These are phyloP conservation scores for Drosophila simulans DNA, from an alignment of 1,140 invertebrate genomes.

Conservation along the genomic window DNA sequence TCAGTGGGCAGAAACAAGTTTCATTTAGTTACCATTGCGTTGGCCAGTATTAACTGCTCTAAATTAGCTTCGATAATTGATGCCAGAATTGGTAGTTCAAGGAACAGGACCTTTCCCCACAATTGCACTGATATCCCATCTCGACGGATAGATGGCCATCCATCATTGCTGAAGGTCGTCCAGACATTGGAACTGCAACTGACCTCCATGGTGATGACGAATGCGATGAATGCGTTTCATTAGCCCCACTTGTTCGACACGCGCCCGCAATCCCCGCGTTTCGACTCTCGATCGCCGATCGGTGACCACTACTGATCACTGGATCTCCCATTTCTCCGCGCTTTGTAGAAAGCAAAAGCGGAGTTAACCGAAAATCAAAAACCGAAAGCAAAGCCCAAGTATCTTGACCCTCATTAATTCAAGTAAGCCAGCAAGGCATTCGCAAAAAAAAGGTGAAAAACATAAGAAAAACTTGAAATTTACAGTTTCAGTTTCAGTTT, in stretches of 20 bases:
- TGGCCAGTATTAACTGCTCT: slow-evolving; percentile 40
- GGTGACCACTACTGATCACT: neutral
- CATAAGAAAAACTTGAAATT: slow-evolving; percentile 39
- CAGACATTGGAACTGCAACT: slow-evolving; percentile 11
- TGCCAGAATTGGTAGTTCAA: neutral
- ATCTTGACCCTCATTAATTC: slow-evolving; percentile 82
- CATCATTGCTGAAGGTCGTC: no score
- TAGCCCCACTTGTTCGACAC: slow-evolving; percentile 43
- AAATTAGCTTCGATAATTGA: slow-evolving; percentile 20
- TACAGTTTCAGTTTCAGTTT: slow-evolving; percentile 53
- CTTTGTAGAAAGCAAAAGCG: slow-evolving; percentile 45
- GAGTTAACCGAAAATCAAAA: slow-evolving; percentile 52
- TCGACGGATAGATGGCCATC: no score
- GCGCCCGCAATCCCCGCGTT: slow-evolving; percentile 10
- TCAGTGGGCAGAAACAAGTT: slow-evolving; percentile 21
- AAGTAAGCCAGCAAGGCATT: slow-evolving; percentile 58
- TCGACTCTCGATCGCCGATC: neutral
- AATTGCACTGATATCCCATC: no score
- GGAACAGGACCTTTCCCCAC: no score
- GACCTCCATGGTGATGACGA: neutral
- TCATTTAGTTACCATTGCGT: slow-evolving; percentile 36
- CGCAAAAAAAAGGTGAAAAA: slow-evolving; percentile 27
- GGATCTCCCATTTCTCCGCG: slow-evolving; percentile 8
- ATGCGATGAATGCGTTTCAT: slow-evolving; percentile 34
- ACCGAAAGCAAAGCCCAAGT: slow-evolving; percentile 59